Evolutionary conservation across 2,888 invertebrate species (phyloP), one percentile per base, ranked within the genome.

Genomic region (Agrotis puta): DNA sequence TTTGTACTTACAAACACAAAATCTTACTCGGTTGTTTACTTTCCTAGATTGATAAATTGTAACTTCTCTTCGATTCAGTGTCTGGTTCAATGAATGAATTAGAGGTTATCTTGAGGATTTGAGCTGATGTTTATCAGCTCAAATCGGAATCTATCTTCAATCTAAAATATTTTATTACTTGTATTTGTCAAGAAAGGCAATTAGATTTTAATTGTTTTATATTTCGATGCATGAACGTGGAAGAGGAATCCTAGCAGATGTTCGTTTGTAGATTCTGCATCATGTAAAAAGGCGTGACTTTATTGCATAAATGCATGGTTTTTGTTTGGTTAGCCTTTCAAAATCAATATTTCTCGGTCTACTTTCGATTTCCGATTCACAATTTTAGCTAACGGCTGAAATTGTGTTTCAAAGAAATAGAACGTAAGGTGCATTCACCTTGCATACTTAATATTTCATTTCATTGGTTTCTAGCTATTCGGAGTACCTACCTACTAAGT

Each of bases 31-130:
- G 65, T 69, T 77, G 71, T 71, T 72, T 76, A 65, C 69, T 53
- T 65, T 69, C 43, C 47, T 63, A 70, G 51, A 74, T 81, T 84
- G 74, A 82, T 81, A 69, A 83, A 85, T 85, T 83, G 81, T 85
- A 81, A 78, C 74, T 76, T 77, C 70, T 75, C 79, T 74, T 27
- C 48, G 53, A 54, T 69, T 61, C 57, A 63, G 62, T 73, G 65
- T 54, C 18, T 65, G 64, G 58, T 81, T 56, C 68, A 69, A 64
- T 68, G 61, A 84, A 77, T 81, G 79, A 82, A 84, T 85, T 76
- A 79, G 53, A 75, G 22, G 73, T 20, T 67, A 57, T 64, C 22
- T n/a, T 47, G 51, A 65, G 13, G 64, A 14, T n/a, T n/a, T n/a
- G n/a, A n/a, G n/a, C n/a, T n/a, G n/a, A n/a, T n/a, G n/a, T n/a